Evolutionary conservation across 2,113 vertebrate species (phyloP), one percentile per base, ranked within the genome.

Genomic region (Promerops cafer): DNA sequence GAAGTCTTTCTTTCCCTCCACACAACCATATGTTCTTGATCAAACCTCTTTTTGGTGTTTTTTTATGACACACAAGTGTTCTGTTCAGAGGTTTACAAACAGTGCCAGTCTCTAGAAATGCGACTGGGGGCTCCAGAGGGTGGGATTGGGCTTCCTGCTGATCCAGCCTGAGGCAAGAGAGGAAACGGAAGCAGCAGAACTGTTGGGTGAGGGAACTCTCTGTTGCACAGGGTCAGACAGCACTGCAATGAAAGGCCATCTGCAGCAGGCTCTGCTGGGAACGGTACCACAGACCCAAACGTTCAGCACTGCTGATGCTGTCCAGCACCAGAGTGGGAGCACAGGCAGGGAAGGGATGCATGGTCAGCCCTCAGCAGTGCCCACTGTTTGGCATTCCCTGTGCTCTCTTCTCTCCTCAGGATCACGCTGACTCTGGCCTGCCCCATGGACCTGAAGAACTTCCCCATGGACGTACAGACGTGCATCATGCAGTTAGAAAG

Each of bases 401-500:
- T 85, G 56, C 50, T 97, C n/a, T 92, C 53, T 71, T 96, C 78
- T 97, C 72, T 95, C 83, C 92, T 63, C 98, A 99, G 99, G 97
- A 99, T 99, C 98, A 99, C 99, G 1, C 97, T 99, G 98, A 97
- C 99, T 11, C 97, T 99, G 97, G 99, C 99, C 94, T 99, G 99
- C 96, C 99, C 99, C 71, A 99, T 99, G 99, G 99, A 99, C 96
- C 98, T 99, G 98, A 99, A 99, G 98, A 99, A 99, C 94, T 99
- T 99, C 96, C 99, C 99, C 16, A 99, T 99, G 99, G 99, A 99
- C 0, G 99, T 99, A 31, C 99, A 99, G 98, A 99, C 99, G 0
- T 99, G 99, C 93, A 99, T 99, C 96, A 99, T 99, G 99, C 99
- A 99, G 97, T 97, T 99, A 78, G 99, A 99, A 97, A 99, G 99